A percentile compares a stretch with the other conserved stretches of the same genome.
phyloP scores from a whole-genome alignment of 2,888 invertebrate species.

The Acrobasis repandana region DNA sequence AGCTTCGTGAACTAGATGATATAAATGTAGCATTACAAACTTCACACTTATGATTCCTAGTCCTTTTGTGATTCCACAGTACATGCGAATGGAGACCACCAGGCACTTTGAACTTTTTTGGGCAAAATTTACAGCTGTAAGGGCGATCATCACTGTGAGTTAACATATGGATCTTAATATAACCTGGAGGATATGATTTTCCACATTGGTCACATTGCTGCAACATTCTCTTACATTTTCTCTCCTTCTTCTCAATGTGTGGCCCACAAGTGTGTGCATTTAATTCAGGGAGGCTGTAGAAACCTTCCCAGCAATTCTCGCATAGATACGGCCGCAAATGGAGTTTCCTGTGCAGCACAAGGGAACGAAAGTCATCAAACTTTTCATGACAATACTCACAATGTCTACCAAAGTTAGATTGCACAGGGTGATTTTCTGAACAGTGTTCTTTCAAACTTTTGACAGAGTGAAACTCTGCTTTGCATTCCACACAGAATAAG shows the following conservation, averaged over 20 bases:
- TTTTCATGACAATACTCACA: conserved; percentile 76
- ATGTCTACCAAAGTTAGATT: conserved; percentile 60
- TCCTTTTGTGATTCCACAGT: conserved; percentile 74
- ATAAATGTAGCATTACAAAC: conserved; percentile 75
- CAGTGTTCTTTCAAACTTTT: conserved; percentile 63
- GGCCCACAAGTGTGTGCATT: conserved; percentile 63
- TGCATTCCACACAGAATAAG: conserved; percentile 72
- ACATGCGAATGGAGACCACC: conserved; percentile 73
- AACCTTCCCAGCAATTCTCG: conserved; percentile 75
- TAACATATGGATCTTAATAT: conserved; percentile 73
- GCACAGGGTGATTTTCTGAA: conserved; percentile 56
- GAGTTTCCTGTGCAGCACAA: conserved; percentile 68
- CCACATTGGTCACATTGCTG: conserved; percentile 78
- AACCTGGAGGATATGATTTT: conserved; percentile 75
- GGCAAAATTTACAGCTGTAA: conserved; percentile 74
- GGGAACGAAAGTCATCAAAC: conserved; percentile 70
- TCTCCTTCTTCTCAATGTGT: conserved; percentile 51
- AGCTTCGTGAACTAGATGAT: conserved; percentile 70
- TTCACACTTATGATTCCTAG: conserved; percentile 74
- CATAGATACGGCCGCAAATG: conserved; percentile 72
- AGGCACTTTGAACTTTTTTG: conserved; percentile 76
- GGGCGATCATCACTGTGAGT: conserved; percentile 68
- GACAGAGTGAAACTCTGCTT: conserved; percentile 57
- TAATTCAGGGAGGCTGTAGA: conserved; percentile 52
- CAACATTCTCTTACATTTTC: conserved; percentile 53